Evolutionary conservation across 2,113 vertebrate species (phyloP), one percentile per base, ranked within the genome.

Genomic region (Mirounga angustirostris): DNA sequence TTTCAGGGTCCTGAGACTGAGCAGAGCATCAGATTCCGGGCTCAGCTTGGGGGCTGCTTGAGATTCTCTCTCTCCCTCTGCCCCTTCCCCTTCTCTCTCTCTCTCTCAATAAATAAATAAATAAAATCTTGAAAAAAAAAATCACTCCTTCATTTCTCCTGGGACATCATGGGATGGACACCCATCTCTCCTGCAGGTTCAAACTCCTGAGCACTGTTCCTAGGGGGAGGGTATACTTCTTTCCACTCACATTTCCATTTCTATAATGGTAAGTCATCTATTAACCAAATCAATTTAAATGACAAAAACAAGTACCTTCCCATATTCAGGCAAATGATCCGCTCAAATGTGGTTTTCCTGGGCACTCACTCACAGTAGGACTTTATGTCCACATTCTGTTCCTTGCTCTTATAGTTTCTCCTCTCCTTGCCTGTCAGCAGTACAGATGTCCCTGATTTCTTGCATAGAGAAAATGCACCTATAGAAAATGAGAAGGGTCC

Each of bases 261-360:
- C 26, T 24, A 19, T 76, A 54, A 79, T 56, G 86, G 50, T 9
- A 71, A 71, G 19, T 43, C 18, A 74, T 69, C 21, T 80, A 40
- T 84, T 89, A 97, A 84, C 24, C 10, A 83, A 95, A 86, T 86
- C 33, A 79, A 16, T 92, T n/a, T 36, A 97, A 79, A 73, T 69
- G 40, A 61, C 6, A 65, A 36, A 96, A 91, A 82, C 2, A 40
- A 7, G 11, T 40, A 50, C 50, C 86, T 95, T 65, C 67, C 28
- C 43, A 74, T 73, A 88, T 21, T 65, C 5, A 24, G 18, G 58
- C 22, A 13, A 92, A 83, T 24, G 18, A 52, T 21, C 59, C 73
- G 5, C 11, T 54, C 15, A 40, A 74, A 19, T 26, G 18, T 65
- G 16, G 4, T 43, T 69, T 54, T 24, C 7, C 63, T 33, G 9